Evolutionary conservation across 2,113 vertebrate genomes (phyloP).

Genomic region (Mugil cephalus): DNA sequence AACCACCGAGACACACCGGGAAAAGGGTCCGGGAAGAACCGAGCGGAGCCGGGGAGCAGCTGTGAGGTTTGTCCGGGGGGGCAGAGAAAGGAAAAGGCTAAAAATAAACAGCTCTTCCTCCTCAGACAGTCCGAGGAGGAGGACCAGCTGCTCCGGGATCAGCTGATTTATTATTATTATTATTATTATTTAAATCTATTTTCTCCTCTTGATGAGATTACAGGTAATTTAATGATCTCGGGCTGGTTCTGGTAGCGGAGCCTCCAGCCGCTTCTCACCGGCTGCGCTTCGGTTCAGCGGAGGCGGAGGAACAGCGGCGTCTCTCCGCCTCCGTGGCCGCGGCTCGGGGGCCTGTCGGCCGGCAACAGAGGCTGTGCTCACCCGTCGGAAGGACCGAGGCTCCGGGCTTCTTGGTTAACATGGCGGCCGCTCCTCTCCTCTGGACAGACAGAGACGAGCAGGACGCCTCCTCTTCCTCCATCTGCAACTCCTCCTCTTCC

Average conservation of each 20-base stretch:
- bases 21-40: too few species aligned
- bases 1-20: not conserved
- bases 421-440: conserved; percentile 91
- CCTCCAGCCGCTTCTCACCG: not conserved
- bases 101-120: conserved; percentile 53
- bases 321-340: conserved; percentile 9
- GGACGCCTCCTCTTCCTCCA: conserved; percentile 83
- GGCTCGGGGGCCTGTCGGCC: conserved; percentile 20
- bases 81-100: conserved; percentile 20
- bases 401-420: conserved; percentile 97
- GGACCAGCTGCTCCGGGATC: not conserved
- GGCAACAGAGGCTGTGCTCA: conserved; percentile 79
- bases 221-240: conserved; percentile 11
- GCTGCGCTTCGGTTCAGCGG: not conserved
- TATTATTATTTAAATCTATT: too few species aligned
- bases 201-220: not conserved
- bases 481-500: conserved; percentile 77
- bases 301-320: not conserved
- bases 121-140: conserved; percentile 18
- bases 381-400: conserved; percentile 89
- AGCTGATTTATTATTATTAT: not conserved
- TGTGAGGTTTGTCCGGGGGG: not conserved
- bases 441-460: conserved; percentile 63
- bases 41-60: not conserved
- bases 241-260: conserved; percentile 3